Evolutionary conservation across 2,113 vertebrate species (phyloP).

Genomic region (Amphilophus citrinellus): DNA sequence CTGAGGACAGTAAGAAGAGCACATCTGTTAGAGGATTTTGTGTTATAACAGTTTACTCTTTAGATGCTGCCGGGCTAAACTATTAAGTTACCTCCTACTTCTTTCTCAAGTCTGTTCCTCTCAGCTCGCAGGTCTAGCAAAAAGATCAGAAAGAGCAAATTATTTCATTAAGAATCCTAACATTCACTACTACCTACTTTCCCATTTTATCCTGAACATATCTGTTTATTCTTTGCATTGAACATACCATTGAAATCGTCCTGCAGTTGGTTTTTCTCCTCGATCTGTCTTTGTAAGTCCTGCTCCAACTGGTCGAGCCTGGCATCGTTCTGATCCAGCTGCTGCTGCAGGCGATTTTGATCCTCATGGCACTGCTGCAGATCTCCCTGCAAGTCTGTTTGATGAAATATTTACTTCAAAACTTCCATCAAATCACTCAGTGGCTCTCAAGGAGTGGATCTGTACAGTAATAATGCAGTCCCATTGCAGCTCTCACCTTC

Average conservation of each 20-base stretch:
- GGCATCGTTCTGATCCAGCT: background rate
- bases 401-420: slow-evolving; percentile 7
- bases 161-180: background rate
- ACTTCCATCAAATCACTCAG: background rate
- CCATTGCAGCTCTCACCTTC: slow-evolving; percentile 36
- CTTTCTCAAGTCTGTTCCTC: background rate
- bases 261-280: background rate
- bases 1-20: slow-evolving; percentile 27
- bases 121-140: slow-evolving; percentile 21
- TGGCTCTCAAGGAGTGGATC: background rate
- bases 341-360: background rate
- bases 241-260: background rate
- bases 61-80: background rate
- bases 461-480: background rate
- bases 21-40: background rate
- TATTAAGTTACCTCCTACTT: slow-evolving; percentile 1
- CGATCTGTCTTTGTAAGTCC: background rate
- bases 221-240: background rate
- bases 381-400: slow-evolving; percentile 31
- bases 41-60: background rate
- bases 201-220: background rate
- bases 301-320: background rate
- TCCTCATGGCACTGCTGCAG: slow-evolving; percentile 37
- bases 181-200: background rate
- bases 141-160: background rate